phyloP scores from a whole-genome alignment of 1,140 invertebrate species.

The Anthonomus grandis region DNA sequence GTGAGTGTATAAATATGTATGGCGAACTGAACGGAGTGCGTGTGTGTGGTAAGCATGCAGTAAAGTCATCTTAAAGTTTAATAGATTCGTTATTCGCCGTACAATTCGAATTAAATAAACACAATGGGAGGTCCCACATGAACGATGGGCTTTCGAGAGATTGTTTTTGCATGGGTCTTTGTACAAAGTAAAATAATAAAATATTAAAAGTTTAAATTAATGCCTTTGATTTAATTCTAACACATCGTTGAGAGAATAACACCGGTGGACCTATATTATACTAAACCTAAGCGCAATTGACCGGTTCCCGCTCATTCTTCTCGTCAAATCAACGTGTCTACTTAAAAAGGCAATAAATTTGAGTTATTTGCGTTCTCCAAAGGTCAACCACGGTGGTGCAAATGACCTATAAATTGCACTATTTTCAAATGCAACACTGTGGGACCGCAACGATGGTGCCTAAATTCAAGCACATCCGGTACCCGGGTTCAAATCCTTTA shows the following conservation, averaged over 20 bases:
- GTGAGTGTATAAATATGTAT: slow-evolving; percentile 14
- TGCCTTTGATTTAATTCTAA: no score
- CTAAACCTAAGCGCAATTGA: slow-evolving; percentile 16
- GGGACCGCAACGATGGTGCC: slow-evolving; percentile 21
- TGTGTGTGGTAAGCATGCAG: not conserved
- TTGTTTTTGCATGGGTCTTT: no score
- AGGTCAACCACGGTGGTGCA: slow-evolving; percentile 26
- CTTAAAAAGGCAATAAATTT: slow-evolving; percentile 29
- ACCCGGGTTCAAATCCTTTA: slow-evolving; percentile 25
- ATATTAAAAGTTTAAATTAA: no score
- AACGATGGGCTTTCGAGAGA: no score
- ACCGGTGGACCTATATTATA: no score
- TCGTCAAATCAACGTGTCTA: slow-evolving; percentile 16
- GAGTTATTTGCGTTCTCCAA: slow-evolving; percentile 27
- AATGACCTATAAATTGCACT: slow-evolving; percentile 30
- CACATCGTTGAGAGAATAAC: no score
- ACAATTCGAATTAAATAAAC: slow-evolving; percentile 7
- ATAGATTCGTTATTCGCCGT: slow-evolving; percentile 12
- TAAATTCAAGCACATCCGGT: slow-evolving; percentile 29
- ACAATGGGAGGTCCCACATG: slow-evolving; percentile 3
- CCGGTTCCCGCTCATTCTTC: slow-evolving; percentile 11
- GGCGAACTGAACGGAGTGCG: not conserved
- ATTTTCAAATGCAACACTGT: slow-evolving; percentile 27
- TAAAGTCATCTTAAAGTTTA: slow-evolving; percentile 13
- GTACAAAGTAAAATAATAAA: no score